Conservation (phyloP, 2,888 invertebrate genomes). For the Hoplodrina blanda region DNA sequence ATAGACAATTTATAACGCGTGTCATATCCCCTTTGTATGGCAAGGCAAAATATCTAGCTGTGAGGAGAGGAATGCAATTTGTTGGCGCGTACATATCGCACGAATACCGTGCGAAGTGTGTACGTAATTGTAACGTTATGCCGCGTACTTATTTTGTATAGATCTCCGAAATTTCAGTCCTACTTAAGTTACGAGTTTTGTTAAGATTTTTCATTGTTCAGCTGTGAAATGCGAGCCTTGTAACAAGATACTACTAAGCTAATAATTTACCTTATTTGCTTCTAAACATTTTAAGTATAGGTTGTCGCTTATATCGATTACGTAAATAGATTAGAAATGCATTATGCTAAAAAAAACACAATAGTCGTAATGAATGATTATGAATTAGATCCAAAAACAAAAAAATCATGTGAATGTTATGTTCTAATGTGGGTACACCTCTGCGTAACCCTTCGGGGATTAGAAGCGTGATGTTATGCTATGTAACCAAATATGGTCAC, state of each 20-base stretch:
- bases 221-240: no score
- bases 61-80: constrained; percentile 77
- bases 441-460: no score
- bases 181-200: constrained; percentile 14
- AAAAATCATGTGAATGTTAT: no score
- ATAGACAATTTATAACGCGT: constrained; percentile 80
- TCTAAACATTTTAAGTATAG: background rate
- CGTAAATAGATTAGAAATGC: no score
- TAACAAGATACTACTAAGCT: no score
- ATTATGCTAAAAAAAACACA: no score
- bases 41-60: constrained; percentile 72
- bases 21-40: constrained; percentile 77
- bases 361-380: no score
- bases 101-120: constrained; percentile 68
- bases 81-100: constrained; percentile 68
- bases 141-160: constrained; percentile 32
- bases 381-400: background rate
- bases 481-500: no score
- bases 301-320: no score
- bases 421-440: no score
- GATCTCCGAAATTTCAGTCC: constrained; percentile 18
- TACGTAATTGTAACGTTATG: constrained; percentile 61
- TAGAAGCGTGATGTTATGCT: no score
- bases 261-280: background rate
- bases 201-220: constrained; percentile 11